Evolutionary conservation across 2,888 invertebrate genomes (phyloP).

Genomic region (Chymomyza procnemis): DNA sequence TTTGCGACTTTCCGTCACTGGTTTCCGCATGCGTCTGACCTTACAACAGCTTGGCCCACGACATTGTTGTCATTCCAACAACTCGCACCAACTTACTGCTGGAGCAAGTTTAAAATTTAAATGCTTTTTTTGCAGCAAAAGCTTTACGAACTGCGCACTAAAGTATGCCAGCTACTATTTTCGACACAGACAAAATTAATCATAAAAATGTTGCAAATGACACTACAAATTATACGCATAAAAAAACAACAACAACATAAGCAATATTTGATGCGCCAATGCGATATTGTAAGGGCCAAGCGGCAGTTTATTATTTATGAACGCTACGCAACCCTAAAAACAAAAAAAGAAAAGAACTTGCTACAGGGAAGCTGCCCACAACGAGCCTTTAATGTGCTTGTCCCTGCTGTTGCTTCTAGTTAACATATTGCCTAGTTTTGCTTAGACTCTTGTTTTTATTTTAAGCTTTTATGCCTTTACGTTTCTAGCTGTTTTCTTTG

Average conservation of each 20-base stretch:
- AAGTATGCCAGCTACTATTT: conserved; percentile 33
- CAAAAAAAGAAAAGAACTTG: neutral
- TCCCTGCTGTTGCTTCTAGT: conserved; percentile 22
- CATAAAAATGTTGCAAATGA: conserved; percentile 65
- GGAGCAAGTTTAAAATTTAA: conserved; percentile 23
- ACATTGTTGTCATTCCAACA: neutral
- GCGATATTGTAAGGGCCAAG: conserved; percentile 7
- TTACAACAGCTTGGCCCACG: neutral
- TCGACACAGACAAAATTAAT: conserved; percentile 48
- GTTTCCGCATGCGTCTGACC: conserved; percentile 21
- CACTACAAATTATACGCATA: conserved; percentile 42
- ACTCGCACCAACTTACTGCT: neutral
- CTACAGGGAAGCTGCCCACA: neutral
- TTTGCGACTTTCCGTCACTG: conserved; percentile 36
- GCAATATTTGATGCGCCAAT: neutral
- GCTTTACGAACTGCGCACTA: conserved; percentile 13
- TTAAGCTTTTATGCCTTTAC: neutral
- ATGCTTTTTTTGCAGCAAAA: neutral
- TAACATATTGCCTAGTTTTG: conserved; percentile 56
- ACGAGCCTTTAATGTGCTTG: neutral
- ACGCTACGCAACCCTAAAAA: neutral
- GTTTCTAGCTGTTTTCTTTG: neutral
- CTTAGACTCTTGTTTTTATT: conserved; percentile 12
- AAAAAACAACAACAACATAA: conserved; percentile 2
- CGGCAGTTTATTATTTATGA: conserved; percentile 38